Base-by-base conservation (phyloP, 2,888 invertebrate species). In the Andrena chrysosceles region DNA sequence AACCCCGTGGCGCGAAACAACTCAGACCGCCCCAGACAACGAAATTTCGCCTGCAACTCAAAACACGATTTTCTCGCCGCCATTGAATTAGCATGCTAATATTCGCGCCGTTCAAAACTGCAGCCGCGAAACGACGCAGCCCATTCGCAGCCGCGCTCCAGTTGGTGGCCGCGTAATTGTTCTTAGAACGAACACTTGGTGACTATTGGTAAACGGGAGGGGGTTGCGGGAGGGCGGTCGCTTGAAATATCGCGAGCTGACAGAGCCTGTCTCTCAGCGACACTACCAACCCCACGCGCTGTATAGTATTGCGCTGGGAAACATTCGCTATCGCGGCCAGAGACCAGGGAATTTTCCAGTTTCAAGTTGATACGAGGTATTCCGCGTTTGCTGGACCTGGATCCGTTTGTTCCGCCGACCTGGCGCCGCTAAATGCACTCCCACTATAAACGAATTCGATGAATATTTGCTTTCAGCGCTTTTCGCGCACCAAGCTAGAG, bases 161-260 rank as follows among this genome's bases (percentile, higher is more conserved):
- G 29, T 2, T 66, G 35, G 42, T 49, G 16, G 29, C 35, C 35
- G 20, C 23, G 35, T 75, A 52, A 60, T 68, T 71, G 69, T 64
- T 35, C 60, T 69, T 59, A 26, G 29, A 67, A 48, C 31, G 42
- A 5, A 2, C 10, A 10, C n/a, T 16, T 10, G 49, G n/a, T 3
- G 26, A 2, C 16, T 35, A 77, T 69, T 13, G 62, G 56, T 59
- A 59, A 52, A 69, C 23, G 62, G 16, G 60, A 26, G n/a, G 4
- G 52, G 10, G 7, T 33, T 33, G 16, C 29, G 13, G 48, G 64
- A 10, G 60, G 4, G 20, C 67, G 26, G 26, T 23, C 66, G 16
- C 48, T 70, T 42, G 59, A 75, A 85, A 77, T 75, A 63, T 81
- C 31, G 64, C 66, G 68, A 31, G 71, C 63, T 48, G 81, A 62